Evolutionary conservation across 2,888 invertebrate genomes (phyloP), one percentile per base, ranked within the genome.

Genomic region (Incurvaria masculella): DNA sequence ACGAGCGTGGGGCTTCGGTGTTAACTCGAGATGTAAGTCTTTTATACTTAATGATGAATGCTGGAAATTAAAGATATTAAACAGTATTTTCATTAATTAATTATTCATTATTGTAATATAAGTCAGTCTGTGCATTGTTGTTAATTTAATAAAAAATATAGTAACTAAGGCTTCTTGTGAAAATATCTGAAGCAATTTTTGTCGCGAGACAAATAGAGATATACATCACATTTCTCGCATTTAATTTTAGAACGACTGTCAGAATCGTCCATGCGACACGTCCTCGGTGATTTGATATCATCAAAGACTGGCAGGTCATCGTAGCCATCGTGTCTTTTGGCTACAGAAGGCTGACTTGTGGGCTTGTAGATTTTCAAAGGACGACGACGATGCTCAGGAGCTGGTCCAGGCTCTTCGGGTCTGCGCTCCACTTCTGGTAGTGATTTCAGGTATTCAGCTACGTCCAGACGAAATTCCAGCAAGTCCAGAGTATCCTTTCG

Each of bases 301-400:
- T 59, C 58, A 50, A 49, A 49, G 21, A 47, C 20, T 16, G 57
- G 60, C 17, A 49, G 49, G 44, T 61, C 55, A 10, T 59, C 57
- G 44, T 56, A 59, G n/a, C 59, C 57, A 26, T 60, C 59, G 46
- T 58, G 54, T 38, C 56, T 50, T 48, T 57, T 58, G 8, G 51
- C 53, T 27, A 50, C 46, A 39, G 56, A 54, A 5, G 59, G 59
- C 21, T 43, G 45, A 42, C 45, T 55, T 18, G 52, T 48, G 21
- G 48, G 47, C 38, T 41, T 45, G 17, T n/a, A 8, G 18, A 45
- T 19, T 43, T 33, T 19, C 4, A 2, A 14, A 8, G 1, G 19
- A 16, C 14, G 20, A 21, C 6, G 17, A 17, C 4, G 11, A 14
- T 4, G 17, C 2, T 4, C 16, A 18, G 21, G 14, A 23, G 47